A percentile compares a stretch with the other conserved stretches of the same genome.
Conservation (phyloP, 2,888 invertebrate species). For the Petrolisthes manimaculis region DNA sequence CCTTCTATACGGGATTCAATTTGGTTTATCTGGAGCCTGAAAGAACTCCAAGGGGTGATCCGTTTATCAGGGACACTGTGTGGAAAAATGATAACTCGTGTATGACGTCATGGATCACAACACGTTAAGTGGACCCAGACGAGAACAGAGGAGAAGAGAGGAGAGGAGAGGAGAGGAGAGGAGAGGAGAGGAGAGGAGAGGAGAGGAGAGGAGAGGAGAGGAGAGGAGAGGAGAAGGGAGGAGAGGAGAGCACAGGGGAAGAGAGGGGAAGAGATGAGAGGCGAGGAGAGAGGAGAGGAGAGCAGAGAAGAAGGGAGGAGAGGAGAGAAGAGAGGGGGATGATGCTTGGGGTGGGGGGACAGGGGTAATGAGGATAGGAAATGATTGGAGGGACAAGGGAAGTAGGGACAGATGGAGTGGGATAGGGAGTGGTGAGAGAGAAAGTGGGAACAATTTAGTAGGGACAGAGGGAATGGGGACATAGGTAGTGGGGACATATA, state of each 20-base stretch:
- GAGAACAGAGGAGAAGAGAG: background rate
- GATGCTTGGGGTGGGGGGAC: background rate
- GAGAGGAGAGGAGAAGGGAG: background rate
- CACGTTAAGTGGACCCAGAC: background rate
- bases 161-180: background rate
- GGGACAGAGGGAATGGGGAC: too few species aligned
- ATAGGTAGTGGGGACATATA: too few species aligned
- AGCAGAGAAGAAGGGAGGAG: background rate
- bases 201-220: background rate
- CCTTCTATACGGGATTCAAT: constrained; percentile 52
- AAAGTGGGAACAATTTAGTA: too few species aligned
- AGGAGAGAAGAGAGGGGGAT: background rate
- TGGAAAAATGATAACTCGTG: constrained; percentile 46
- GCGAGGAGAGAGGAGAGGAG: background rate
- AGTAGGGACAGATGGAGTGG: too few species aligned
- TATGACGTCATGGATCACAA: constrained; percentile 42
- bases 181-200: background rate
- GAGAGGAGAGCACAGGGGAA: background rate
- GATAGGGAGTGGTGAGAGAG: too few species aligned
- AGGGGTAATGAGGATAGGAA: background rate
- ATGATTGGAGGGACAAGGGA: background rate
- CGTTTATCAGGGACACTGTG: constrained; percentile 47
- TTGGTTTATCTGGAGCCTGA: constrained; percentile 51
- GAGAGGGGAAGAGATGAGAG: background rate
- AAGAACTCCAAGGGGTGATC: constrained; percentile 31